Conservation (phyloP, 2,888 invertebrate genomes). For the Atrina japonica region DNA sequence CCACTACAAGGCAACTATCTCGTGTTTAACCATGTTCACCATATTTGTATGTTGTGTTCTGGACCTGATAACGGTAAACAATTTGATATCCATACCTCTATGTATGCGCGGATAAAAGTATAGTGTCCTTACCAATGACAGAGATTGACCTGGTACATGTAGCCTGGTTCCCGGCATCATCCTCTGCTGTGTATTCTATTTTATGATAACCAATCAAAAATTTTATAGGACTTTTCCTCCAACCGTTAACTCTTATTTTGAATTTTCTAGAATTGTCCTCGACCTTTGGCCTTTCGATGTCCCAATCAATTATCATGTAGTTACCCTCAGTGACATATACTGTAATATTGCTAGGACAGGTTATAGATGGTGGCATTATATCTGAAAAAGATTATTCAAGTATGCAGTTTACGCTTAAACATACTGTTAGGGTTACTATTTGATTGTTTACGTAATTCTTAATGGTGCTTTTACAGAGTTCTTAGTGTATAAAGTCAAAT, state of each 20-base stretch:
- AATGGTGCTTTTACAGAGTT: too few relatives aligned
- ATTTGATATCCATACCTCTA: too few relatives aligned
- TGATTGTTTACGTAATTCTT: too few relatives aligned
- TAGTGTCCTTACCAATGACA: slow-evolving; percentile 50
- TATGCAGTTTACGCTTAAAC: too few relatives aligned
- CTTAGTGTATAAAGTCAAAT: slow-evolving; percentile 49
- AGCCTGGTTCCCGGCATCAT: slow-evolving; percentile 53
- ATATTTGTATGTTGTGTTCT: too few relatives aligned
- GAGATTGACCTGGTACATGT: slow-evolving; percentile 47
- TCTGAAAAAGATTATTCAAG: too few relatives aligned
- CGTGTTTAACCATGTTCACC: too few relatives aligned
- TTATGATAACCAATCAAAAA: slow-evolving; percentile 53
- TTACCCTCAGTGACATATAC: slow-evolving; percentile 45
- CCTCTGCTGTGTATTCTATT: slow-evolving; percentile 55
- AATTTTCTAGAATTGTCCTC: slow-evolving; percentile 57
- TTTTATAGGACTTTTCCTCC: slow-evolving; percentile 37
- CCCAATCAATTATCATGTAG: slow-evolving; percentile 52
- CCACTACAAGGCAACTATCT: too few relatives aligned
- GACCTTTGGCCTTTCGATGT: slow-evolving; percentile 40
- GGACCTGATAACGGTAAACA: too few relatives aligned
- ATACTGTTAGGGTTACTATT: too few relatives aligned
- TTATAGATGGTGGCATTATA: too few relatives aligned
- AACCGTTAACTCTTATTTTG: slow-evolving; percentile 35
- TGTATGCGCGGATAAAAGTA: too few relatives aligned
- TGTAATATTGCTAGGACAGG: slow-evolving; percentile 56